phyloP scores from a whole-genome alignment of 2,113 vertebrate species.

The Channa argus region DNA sequence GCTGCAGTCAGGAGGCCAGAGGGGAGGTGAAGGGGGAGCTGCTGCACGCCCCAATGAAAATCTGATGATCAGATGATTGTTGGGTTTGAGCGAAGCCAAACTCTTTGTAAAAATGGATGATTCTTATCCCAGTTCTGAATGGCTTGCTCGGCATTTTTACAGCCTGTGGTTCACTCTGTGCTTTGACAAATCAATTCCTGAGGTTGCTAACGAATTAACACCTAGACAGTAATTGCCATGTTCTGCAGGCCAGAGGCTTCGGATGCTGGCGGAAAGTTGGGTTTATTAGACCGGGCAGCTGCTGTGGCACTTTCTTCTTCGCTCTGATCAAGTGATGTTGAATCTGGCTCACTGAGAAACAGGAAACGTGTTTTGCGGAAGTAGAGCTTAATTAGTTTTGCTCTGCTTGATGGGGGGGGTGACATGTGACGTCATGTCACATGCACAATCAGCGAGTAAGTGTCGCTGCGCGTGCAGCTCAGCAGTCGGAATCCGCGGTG shows the following conservation, averaged over 20 bases:
- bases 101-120: not conserved
- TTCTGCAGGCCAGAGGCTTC: no score
- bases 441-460: no score
- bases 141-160: not conserved
- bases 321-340: conserved; percentile 37
- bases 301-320: conserved; percentile 35
- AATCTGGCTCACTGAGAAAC: conserved; percentile 81
- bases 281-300: conserved; percentile 29
- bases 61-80: conserved; percentile 56
- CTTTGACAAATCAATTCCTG: no score
- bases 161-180: no score
- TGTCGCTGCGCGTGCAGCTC: no score
- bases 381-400: conserved; percentile 69
- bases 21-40: conserved; percentile 7
- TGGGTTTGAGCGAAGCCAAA: not conserved
- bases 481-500: no score
- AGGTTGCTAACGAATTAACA: no score
- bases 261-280: conserved; percentile 20
- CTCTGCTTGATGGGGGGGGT: no score
- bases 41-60: conserved; percentile 56
- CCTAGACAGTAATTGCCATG: no score
- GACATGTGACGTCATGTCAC: no score
- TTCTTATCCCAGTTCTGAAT: not conserved
- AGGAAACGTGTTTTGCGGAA: conserved; percentile 60
- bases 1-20: conserved; percentile 34